phyloP scores from a whole-genome alignment of 2,888 invertebrate species.

The Caenorhabditis macrosperma region DNA sequence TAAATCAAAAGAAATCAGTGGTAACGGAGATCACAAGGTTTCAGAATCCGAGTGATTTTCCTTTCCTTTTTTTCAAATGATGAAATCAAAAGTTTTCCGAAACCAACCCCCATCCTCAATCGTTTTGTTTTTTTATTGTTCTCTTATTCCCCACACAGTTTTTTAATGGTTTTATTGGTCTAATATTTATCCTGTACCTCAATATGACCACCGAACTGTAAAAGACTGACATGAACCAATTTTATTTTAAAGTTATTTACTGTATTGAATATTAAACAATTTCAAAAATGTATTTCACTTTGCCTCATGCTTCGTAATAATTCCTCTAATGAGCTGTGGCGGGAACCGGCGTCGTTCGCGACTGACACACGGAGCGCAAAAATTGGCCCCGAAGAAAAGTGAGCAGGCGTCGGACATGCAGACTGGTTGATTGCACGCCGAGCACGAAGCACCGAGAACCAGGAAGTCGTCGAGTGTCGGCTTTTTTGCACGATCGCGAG shows the following conservation, averaged over 20 bases:
- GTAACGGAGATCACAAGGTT: conserved; percentile 29
- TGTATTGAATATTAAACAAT: not conserved
- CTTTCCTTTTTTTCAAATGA: not conserved
- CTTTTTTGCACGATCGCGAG: conserved; percentile 58
- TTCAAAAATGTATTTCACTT: not conserved
- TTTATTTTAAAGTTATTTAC: not conserved
- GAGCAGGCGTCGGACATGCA: conserved; percentile 68
- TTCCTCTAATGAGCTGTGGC: conserved; percentile 29
- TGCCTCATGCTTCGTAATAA: conserved; percentile 36
- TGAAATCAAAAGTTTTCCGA: too few species aligned
- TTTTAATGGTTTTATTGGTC: not conserved
- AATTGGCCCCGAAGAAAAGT: conserved; percentile 66
- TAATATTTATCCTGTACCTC: not conserved
- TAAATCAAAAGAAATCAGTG: not conserved
- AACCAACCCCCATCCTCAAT: too few species aligned
- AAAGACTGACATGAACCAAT: not conserved
- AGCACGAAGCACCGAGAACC: conserved; percentile 66
- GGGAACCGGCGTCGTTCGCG: conserved; percentile 68
- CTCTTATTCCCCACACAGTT: not conserved
- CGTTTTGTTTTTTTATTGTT: conserved; percentile 2
- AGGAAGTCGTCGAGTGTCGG: conserved; percentile 67
- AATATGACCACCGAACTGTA: not conserved
- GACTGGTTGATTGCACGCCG: conserved; percentile 60
- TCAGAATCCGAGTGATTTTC: not conserved
- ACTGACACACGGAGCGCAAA: conserved; percentile 66